phyloP scores from a whole-genome alignment of 2,797 vertebrate species.

The Austrolebias charrua region DNA sequence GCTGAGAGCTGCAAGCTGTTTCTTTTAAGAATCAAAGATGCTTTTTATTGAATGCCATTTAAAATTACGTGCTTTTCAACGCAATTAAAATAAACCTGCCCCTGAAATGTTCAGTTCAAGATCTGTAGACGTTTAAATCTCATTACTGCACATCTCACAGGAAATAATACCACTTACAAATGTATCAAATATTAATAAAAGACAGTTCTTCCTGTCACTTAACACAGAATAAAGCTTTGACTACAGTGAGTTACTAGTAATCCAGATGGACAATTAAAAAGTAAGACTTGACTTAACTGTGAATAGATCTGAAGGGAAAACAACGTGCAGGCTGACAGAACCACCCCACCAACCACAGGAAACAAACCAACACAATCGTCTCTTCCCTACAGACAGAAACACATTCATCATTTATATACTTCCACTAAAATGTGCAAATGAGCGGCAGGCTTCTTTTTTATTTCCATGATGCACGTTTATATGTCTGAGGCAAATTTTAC shows the following conservation, averaged over 20 bases:
- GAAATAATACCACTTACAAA: background rate
- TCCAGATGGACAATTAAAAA: conserved; percentile 17
- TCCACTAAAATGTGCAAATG: conserved; percentile 13
- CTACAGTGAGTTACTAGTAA: conserved; percentile 9
- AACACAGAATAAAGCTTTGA: background rate
- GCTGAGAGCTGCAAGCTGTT: conserved; percentile 1
- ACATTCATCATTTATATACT: conserved; percentile 15
- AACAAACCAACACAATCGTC: background rate
- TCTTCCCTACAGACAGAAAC: conserved; percentile 1
- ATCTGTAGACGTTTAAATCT: conserved; percentile 8
- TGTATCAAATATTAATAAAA: background rate
- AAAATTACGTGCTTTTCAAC: conserved; percentile 8
- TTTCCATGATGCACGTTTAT: conserved; percentile 31
- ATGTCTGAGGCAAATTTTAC: conserved; percentile 24
- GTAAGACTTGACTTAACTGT: conserved; percentile 16
- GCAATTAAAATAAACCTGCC: conserved; percentile 18
- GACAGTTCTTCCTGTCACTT: conserved; percentile 27
- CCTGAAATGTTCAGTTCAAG: conserved; percentile 2
- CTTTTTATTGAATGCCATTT: conserved; percentile 17
- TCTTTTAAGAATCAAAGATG: background rate
- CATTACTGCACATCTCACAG: conserved; percentile 2
- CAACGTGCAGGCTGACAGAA: conserved; percentile 9
- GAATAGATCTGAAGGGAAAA: conserved; percentile 6
- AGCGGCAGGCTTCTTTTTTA: conserved; percentile 10
- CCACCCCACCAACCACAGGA: background rate